Conservation (phyloP, 2,113 vertebrate genomes). For the Brachionichthys hirsutus region DNA sequence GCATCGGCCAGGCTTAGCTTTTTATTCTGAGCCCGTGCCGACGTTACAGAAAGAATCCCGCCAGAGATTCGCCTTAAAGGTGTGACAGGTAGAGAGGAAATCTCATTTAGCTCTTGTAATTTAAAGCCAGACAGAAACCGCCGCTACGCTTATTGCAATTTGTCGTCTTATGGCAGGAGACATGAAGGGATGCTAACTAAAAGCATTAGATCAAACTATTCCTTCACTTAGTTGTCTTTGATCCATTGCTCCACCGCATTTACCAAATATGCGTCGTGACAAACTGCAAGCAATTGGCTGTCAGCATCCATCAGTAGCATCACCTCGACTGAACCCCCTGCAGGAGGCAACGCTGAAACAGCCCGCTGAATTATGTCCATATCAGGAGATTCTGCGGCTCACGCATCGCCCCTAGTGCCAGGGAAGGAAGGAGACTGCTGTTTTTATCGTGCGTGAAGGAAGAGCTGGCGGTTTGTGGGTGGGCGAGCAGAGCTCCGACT, state of each 20-base stretch:
- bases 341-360: background rate
- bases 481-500: too few relatives aligned
- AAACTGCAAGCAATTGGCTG: background rate
- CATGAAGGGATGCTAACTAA: background rate
- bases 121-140: constrained; percentile 4
- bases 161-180: background rate
- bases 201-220: background rate
- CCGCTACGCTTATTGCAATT: constrained; percentile 3
- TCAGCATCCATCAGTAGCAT: background rate
- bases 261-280: background rate
- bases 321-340: background rate
- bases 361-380: background rate
- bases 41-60: too few relatives aligned
- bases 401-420: background rate
- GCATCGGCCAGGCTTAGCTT: background rate
- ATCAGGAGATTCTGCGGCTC: background rate
- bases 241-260: background rate
- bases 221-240: background rate
- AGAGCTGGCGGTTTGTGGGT: background rate
- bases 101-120: constrained; percentile 1
- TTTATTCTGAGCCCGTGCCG: too few relatives aligned
- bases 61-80: background rate
- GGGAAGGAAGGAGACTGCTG: background rate
- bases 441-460: background rate
- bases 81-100: background rate